phyloP scores from a whole-genome alignment of 2,113 vertebrate genomes.

The Tachycineta bicolor region DNA sequence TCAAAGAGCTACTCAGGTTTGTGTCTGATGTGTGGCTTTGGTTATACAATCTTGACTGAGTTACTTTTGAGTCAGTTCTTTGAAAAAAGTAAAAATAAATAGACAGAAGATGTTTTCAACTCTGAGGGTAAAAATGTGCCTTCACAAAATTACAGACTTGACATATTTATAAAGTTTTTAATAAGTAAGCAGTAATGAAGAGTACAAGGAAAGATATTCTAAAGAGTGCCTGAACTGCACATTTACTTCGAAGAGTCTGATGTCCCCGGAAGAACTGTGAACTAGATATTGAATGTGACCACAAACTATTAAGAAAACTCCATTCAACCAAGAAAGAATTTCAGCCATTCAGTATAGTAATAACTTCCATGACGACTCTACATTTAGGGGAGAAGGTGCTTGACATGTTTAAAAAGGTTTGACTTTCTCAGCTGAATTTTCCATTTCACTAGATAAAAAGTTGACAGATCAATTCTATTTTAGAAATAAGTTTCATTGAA shows the following conservation, averaged over 20 bases:
- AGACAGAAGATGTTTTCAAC: background rate
- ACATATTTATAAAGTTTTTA: background rate
- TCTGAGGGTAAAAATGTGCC: background rate
- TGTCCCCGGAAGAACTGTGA: background rate
- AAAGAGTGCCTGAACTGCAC: background rate
- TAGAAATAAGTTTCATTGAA: background rate
- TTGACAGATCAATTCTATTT: conserved; percentile 9
- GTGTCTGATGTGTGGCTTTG: background rate
- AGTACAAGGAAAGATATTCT: background rate
- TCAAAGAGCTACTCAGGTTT: background rate
- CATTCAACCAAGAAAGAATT: background rate
- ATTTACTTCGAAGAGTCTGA: background rate
- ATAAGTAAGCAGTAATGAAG: background rate
- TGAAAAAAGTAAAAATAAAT: background rate
- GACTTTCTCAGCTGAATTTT: conserved; percentile 1
- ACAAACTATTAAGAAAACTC: background rate
- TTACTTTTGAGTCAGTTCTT: background rate
- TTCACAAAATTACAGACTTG: background rate
- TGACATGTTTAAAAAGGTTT: background rate
- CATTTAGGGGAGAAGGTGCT: background rate
- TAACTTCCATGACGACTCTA: conserved; percentile 12
- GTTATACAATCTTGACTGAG: background rate
- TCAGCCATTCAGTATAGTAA: background rate
- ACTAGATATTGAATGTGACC: background rate
- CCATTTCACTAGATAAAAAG: background rate